A percentile compares a stretch with the other conserved stretches of the same genome.
These are phyloP conservation scores for Patella ulyssiponensis DNA, from an alignment of 2,888 invertebrate genomes.

Conservation along the genomic window DNA sequence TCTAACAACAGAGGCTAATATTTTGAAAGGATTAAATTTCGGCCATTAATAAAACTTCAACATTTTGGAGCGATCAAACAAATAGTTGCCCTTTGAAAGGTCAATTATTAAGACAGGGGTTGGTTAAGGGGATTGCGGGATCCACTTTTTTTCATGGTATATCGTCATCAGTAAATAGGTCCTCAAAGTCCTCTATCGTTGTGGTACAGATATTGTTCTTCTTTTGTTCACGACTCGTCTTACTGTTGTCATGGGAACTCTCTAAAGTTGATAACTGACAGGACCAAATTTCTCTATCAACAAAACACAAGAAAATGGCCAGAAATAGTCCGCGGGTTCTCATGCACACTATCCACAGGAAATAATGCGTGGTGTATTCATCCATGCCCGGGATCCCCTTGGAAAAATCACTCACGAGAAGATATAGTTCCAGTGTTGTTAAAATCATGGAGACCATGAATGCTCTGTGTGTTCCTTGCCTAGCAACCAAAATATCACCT, in stretches of 20 bases:
- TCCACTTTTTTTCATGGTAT: too few species aligned
- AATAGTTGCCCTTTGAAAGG: too few species aligned
- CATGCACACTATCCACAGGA: neutral
- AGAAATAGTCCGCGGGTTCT: neutral
- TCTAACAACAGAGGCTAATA: too few species aligned
- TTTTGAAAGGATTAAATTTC: too few species aligned
- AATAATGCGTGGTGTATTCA: neutral
- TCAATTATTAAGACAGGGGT: too few species aligned
- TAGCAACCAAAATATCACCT: neutral
- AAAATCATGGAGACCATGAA: neutral
- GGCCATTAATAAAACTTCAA: too few species aligned
- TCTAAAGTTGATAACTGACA: neutral
- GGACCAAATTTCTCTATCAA: conserved; percentile 3
- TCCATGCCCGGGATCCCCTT: neutral
- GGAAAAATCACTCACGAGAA: conserved; percentile 4
- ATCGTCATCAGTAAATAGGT: too few species aligned
- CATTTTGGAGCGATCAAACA: too few species aligned
- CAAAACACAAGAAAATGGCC: neutral
- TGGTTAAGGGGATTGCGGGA: too few species aligned
- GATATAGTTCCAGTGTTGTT: neutral
- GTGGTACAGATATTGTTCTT: too few species aligned
- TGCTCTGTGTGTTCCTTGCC: neutral
- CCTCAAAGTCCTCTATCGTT: too few species aligned
- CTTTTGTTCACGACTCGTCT: too few species aligned
- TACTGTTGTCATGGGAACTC: neutral